Conservation (phyloP, 2,113 vertebrate genomes). For the Coptodon bakossiorum region DNA sequence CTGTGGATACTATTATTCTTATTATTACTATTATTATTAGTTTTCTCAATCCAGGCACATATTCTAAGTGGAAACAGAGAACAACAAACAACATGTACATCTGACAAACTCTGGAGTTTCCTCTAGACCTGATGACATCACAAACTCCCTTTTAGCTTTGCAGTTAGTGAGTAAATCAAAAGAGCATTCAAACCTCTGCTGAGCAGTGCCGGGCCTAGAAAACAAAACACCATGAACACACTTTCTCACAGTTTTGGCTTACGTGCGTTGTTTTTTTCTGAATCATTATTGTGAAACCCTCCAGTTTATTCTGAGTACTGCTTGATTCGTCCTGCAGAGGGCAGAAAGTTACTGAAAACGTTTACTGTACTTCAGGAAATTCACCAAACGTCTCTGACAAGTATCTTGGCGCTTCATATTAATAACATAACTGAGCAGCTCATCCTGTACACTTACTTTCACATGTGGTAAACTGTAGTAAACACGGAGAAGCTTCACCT, state of each 20-base stretch:
- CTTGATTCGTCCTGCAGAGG: neutral
- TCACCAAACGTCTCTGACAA: neutral
- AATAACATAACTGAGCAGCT: neutral
- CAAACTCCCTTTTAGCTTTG: neutral
- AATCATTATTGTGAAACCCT: neutral
- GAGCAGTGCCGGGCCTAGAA: neutral
- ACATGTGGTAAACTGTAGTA: neutral
- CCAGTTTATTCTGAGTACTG: neutral
- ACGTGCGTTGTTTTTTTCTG: neutral
- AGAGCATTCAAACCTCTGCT: neutral
- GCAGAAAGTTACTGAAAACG: neutral
- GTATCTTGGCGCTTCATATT: neutral
- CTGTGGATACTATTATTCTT: neutral
- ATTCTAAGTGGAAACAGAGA: neutral
- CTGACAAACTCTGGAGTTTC: neutral
- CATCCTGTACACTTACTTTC: accelerated
- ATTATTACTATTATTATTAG: neutral
- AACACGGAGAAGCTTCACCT: neutral
- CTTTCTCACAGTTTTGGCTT: neutral
- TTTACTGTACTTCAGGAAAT: neutral
- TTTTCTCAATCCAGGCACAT: neutral
- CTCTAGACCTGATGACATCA: neutral
- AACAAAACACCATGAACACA: neutral
- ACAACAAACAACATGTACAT: neutral
- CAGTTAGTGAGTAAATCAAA: neutral